Evolutionary conservation across 2,888 invertebrate genomes (phyloP).

Genomic region (Tenthredo distinguenda): DNA sequence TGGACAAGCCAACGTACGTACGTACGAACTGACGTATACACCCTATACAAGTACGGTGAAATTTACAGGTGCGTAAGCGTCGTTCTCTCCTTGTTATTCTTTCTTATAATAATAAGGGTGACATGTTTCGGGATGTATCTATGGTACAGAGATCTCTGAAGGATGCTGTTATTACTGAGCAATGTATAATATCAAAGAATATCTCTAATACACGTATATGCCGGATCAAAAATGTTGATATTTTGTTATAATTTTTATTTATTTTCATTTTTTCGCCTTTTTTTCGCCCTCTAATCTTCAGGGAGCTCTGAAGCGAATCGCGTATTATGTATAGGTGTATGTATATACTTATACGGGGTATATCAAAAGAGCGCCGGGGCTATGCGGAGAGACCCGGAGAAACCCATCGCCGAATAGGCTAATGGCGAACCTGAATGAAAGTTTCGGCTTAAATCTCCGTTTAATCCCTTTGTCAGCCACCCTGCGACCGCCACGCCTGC

Average conservation of each 20-base stretch:
- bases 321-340: not conserved
- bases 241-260: not conserved
- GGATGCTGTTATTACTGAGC: not conserved
- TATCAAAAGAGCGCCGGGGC: constrained; percentile 40
- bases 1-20: constrained; percentile 18
- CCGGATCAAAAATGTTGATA: not conserved
- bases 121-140: constrained; percentile 44
- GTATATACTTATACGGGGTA: not conserved
- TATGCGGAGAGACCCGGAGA: not conserved
- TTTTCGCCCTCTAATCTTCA: not conserved
- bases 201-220: not conserved
- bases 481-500: constrained; percentile 47
- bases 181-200: not conserved
- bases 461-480: constrained; percentile 55
- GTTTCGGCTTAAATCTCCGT: constrained; percentile 53
- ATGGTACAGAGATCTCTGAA: not conserved
- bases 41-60: not conserved
- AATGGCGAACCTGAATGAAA: constrained; percentile 54
- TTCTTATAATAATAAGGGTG: constrained; percentile 55
- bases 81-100: constrained; percentile 51
- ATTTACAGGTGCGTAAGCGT: constrained; percentile 46
- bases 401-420: constrained; percentile 46
- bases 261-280: not conserved
- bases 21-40: not conserved
- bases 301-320: constrained; percentile 1